Evolutionary conservation across 2,888 invertebrate species (phyloP).

Genomic region (Phrixothrix hirtus): DNA sequence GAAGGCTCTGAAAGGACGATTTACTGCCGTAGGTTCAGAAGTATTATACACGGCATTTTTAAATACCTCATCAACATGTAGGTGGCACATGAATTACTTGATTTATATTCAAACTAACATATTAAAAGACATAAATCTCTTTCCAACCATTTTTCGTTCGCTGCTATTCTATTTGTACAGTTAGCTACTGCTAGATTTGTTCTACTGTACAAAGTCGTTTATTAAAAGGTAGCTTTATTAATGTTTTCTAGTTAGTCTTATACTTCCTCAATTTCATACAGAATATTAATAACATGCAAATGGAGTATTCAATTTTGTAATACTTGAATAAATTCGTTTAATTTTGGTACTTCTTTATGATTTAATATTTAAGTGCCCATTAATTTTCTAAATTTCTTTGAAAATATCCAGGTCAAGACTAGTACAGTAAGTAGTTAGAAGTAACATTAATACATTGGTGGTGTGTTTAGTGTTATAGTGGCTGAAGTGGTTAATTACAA

Average conservation of each 20-base stretch:
- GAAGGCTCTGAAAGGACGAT: background rate
- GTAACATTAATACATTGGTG: constrained; percentile 29
- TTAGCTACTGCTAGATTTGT: constrained; percentile 12
- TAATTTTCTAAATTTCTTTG: too few species aligned
- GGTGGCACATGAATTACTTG: constrained; percentile 13
- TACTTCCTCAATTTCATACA: too few species aligned
- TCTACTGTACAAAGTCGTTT: constrained; percentile 6
- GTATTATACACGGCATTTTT: constrained; percentile 4
- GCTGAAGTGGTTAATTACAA: constrained; percentile 56
- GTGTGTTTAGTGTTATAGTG: constrained; percentile 49
- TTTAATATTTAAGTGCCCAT: too few species aligned
- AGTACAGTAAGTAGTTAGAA: constrained; percentile 7
- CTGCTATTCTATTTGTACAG: constrained; percentile 16
- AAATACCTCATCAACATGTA: constrained; percentile 10
- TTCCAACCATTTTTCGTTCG: constrained; percentile 13
- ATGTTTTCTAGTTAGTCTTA: background rate
- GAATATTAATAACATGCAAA: too few species aligned
- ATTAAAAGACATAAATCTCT: constrained; percentile 15
- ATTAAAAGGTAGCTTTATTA: constrained; percentile 8
- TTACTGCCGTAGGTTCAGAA: background rate
- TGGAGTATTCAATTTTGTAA: background rate
- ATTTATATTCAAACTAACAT: constrained; percentile 18
- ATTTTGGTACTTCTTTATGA: too few species aligned
- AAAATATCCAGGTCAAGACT: too few species aligned
- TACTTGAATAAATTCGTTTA: too few species aligned